Evolutionary conservation across 2,888 invertebrate genomes (phyloP).

Genomic region (Rhogogaster chlorosoma): DNA sequence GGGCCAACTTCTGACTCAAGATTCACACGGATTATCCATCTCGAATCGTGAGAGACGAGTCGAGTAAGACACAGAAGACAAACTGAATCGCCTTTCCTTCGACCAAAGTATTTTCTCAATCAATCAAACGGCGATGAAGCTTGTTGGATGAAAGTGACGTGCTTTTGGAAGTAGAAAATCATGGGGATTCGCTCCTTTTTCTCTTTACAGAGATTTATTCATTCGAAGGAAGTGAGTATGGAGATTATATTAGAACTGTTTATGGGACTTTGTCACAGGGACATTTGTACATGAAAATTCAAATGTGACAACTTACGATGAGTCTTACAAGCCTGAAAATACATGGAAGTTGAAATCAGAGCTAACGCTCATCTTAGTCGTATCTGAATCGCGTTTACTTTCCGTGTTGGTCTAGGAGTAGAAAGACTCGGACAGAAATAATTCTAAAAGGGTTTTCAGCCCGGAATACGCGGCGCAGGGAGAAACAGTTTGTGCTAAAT

Average conservation of each 20-base stretch:
- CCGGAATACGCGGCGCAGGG: slow-evolving; percentile 57
- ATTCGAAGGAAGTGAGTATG: no score
- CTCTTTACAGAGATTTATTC: not conserved
- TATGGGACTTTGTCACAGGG: not conserved
- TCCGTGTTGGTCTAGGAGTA: not conserved
- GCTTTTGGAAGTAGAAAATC: not conserved
- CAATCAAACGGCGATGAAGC: not conserved
- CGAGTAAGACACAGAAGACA: not conserved
- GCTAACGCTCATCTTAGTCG: not conserved
- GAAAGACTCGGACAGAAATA: slow-evolving; percentile 29
- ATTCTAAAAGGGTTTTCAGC: slow-evolving; percentile 43
- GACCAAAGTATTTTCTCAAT: not conserved
- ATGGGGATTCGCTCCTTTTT: not conserved
- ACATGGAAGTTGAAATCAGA: not conserved
- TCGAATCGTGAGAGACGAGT: not conserved
- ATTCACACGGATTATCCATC: slow-evolving; percentile 10
- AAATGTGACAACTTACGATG: not conserved
- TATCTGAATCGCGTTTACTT: not conserved
- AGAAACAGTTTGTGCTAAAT: slow-evolving; percentile 65
- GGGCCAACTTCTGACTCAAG: not conserved
- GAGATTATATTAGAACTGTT: not conserved
- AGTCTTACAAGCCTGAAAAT: not conserved
- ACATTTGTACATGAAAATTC: not conserved
- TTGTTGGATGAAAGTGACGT: not conserved
- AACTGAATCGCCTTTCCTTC: not conserved